Evolutionary conservation across 2,797 vertebrate genomes (phyloP).

Genomic region (Crocidura indochinensis): DNA sequence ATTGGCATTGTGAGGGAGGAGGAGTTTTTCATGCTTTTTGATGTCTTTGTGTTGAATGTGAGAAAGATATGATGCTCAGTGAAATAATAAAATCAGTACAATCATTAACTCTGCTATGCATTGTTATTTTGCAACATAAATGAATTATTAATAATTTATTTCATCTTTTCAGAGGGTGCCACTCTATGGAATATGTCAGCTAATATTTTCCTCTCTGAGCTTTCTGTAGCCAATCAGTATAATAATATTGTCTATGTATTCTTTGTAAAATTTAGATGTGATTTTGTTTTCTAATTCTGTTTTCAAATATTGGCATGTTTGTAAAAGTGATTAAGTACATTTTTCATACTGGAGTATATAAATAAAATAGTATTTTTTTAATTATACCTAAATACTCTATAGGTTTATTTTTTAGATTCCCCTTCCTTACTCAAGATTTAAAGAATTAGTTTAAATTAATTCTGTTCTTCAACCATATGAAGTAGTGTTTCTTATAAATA

Average conservation of each 20-base stretch:
- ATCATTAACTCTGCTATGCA: conserved; percentile 83
- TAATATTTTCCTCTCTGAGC: conserved; percentile 77
- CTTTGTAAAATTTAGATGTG: conserved; percentile 81
- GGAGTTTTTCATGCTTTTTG: neutral
- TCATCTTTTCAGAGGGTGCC: conserved; percentile 80
- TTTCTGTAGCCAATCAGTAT: conserved; percentile 81
- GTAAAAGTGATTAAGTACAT: conserved; percentile 83
- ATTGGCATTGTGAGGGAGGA: neutral
- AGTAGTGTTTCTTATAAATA: neutral
- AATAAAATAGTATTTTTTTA: conserved; percentile 91
- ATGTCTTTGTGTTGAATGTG: conserved; percentile 70
- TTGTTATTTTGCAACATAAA: conserved; percentile 65
- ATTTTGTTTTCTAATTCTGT: conserved; percentile 73
- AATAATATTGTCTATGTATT: conserved; percentile 75
- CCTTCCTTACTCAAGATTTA: too few species aligned
- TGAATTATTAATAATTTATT: conserved; percentile 78
- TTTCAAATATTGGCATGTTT: conserved; percentile 75
- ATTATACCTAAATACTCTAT: conserved; percentile 77
- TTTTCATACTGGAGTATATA: conserved; percentile 86
- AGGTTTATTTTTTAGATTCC: neutral
- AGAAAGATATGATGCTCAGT: conserved; percentile 68
- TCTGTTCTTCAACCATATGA: neutral
- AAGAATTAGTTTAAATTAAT: too few species aligned
- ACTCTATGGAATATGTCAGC: conserved; percentile 81
- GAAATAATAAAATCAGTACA: conserved; percentile 85